A percentile compares a stretch with the other conserved stretches of the same genome.
Evolutionary conservation across 2,113 vertebrate genomes (phyloP).

Genomic region (Lynx canadensis): DNA sequence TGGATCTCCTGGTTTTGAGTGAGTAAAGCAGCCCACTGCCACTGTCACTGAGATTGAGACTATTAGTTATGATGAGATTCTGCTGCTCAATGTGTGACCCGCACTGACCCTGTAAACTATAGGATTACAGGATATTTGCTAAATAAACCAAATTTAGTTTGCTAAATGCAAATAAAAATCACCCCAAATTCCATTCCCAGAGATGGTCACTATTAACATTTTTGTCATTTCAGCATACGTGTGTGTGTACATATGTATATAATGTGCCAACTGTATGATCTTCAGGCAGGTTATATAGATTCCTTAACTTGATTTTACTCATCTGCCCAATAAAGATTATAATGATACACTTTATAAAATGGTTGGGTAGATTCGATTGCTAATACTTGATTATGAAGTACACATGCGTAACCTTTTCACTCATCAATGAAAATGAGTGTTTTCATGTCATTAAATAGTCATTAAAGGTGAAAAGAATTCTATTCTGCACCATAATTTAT

Average conservation of each 20-base stretch:
- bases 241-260: background rate
- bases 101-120: background rate
- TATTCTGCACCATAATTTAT: background rate
- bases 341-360: constrained; percentile 27
- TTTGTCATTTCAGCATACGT: background rate
- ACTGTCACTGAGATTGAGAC: background rate
- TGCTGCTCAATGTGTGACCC: background rate
- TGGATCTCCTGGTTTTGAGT: background rate
- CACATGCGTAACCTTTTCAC: constrained; percentile 9
- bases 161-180: constrained; percentile 9
- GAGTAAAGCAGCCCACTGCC: background rate
- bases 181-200: background rate
- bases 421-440: constrained; percentile 11
- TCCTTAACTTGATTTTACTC: constrained; percentile 15
- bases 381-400: constrained; percentile 38
- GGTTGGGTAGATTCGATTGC: constrained; percentile 10
- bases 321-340: background rate
- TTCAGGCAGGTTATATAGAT: background rate
- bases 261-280: background rate
- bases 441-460: background rate
- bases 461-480: constrained; percentile 43
- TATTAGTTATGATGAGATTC: background rate
- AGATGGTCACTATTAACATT: background rate
- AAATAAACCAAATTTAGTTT: background rate
- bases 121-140: background rate